Evolutionary conservation across 2,888 invertebrate genomes (phyloP).

Genomic region (Drosophila borealis): DNA sequence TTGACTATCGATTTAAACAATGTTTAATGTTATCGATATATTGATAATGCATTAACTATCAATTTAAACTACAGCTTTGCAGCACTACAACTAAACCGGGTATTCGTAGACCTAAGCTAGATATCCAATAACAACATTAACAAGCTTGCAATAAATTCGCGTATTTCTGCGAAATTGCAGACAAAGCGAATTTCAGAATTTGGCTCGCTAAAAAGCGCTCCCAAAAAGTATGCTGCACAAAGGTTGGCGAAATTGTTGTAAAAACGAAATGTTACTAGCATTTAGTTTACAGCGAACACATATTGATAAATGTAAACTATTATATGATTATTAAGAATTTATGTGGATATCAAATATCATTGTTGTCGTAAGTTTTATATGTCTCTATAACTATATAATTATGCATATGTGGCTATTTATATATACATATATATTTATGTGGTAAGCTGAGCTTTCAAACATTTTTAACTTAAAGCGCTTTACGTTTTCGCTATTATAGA

Average conservation of each 20-base stretch:
- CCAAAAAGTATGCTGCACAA: slow-evolving; percentile 28
- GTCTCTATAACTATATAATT: slow-evolving; percentile 42
- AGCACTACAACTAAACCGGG: neutral
- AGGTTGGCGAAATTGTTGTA: slow-evolving; percentile 12
- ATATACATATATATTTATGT: slow-evolving; percentile 27
- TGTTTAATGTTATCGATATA: neutral
- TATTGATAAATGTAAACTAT: slow-evolving; percentile 24
- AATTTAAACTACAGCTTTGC: neutral
- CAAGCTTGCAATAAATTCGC: neutral
- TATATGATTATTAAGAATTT: slow-evolving; percentile 67
- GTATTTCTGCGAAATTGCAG: neutral
- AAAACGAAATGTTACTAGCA: slow-evolving; percentile 15
- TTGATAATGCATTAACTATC: neutral
- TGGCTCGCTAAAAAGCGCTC: neutral
- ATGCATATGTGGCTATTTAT: slow-evolving; percentile 27
- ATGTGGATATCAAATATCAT: slow-evolving; percentile 78
- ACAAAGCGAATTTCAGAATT: slow-evolving; percentile 2
- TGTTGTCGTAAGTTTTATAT: slow-evolving; percentile 75
- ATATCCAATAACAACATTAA: neutral
- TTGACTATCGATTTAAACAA: neutral
- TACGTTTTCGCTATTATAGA: slow-evolving; percentile 34
- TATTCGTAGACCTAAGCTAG: neutral
- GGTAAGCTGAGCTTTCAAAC: slow-evolving; percentile 75
- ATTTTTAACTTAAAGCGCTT: slow-evolving; percentile 52
- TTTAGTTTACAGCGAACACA: slow-evolving; percentile 31